Conservation (phyloP, 2,797 vertebrate genomes). For the Tragelaphus eurycerus region DNA sequence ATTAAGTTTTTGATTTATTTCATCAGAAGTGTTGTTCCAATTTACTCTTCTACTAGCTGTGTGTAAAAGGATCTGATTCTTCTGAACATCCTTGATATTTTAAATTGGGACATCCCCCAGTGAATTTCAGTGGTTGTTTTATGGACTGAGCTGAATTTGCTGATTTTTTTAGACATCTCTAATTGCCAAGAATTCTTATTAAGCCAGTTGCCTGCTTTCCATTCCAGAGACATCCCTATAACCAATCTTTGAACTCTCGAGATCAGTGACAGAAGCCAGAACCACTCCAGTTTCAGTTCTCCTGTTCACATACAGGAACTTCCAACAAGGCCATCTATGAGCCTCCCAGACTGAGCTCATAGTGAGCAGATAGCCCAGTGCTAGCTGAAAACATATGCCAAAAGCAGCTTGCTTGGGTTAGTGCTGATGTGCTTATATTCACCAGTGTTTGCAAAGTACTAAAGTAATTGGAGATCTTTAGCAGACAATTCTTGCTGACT, state of each 20-base stretch:
- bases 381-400: neutral
- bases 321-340: neutral
- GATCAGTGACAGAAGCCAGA: neutral
- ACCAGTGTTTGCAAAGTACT: conserved; percentile 19
- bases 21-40: neutral
- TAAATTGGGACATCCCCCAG: neutral
- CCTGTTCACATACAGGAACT: neutral
- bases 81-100: neutral
- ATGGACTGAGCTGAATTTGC: neutral
- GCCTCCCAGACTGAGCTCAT: neutral
- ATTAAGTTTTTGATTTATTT: conserved; percentile 1
- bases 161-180: neutral
- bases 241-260: neutral
- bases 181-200: neutral
- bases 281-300: neutral
- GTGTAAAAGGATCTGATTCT: neutral
- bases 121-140: neutral
- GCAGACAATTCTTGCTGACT: conserved; percentile 47
- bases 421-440: neutral
- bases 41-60: neutral
- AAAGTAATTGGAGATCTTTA: neutral
- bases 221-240: neutral
- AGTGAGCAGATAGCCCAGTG: neutral
- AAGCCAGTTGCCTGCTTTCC: neutral
- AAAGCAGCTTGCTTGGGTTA: neutral